Evolutionary conservation across 2,797 vertebrate genomes (phyloP).

Genomic region (Esox lucius): DNA sequence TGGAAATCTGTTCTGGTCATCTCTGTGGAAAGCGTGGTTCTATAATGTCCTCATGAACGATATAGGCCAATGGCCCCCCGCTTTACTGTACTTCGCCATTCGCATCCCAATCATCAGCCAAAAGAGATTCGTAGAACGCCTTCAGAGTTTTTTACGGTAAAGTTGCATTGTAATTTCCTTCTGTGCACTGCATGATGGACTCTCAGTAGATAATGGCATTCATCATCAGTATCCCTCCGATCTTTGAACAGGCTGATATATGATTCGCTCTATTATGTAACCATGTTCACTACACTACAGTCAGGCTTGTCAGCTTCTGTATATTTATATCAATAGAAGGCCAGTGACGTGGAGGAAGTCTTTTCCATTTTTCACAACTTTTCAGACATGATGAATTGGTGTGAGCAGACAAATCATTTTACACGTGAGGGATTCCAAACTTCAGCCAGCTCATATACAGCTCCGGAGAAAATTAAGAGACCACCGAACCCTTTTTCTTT

Average conservation of each 20-base stretch:
- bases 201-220: constrained; percentile 46
- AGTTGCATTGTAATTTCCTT: constrained; percentile 51
- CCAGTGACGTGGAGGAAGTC: not conserved
- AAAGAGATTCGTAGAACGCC: constrained; percentile 54
- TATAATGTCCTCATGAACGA: constrained; percentile 17
- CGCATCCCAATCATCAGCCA: constrained; percentile 50
- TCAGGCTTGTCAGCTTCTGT: not conserved
- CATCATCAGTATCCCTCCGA: constrained; percentile 39
- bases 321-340: constrained; percentile 1
- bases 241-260: constrained; percentile 13
- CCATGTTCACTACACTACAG: not conserved
- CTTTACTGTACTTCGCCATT: constrained; percentile 26
- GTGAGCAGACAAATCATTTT: not conserved
- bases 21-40: constrained; percentile 26
- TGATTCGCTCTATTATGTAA: not conserved
- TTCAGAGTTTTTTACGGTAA: constrained; percentile 44
- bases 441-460: not conserved
- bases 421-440: not conserved
- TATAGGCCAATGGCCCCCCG: constrained; percentile 41
- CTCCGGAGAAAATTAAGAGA: no score
- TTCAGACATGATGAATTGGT: not conserved
- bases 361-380: not conserved
- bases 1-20: not conserved
- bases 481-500: no score
- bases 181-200: constrained; percentile 34